These are phyloP conservation scores for Kryphioiulus occultus DNA, from an alignment of 2,888 invertebrate species.

Conservation along the genomic window DNA sequence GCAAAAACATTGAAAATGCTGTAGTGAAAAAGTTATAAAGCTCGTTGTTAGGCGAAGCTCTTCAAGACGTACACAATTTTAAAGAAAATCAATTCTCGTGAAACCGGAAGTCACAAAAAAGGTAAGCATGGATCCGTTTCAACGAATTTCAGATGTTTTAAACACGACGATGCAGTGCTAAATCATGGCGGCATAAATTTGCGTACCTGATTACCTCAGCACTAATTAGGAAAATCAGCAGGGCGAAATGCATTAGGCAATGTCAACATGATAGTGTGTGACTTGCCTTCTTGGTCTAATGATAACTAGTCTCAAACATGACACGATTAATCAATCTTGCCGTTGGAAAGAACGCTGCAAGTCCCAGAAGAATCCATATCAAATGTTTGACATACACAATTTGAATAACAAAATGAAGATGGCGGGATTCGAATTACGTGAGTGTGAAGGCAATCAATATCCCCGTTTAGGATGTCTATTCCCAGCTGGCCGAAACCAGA, in stretches of 20 bases:
- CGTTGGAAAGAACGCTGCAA: background rate
- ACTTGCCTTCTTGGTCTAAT: background rate
- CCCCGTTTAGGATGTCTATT: background rate
- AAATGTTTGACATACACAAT: constrained; percentile 7
- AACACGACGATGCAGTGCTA: background rate
- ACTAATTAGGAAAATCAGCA: constrained; percentile 25
- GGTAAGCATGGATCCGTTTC: background rate
- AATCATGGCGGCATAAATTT: background rate
- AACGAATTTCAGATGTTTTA: background rate
- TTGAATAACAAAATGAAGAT: constrained; percentile 19
- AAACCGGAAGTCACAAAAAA: too few species aligned
- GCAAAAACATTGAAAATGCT: too few species aligned
- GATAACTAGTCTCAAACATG: background rate
- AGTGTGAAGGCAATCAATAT: background rate
- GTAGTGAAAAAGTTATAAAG: too few species aligned
- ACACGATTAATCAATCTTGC: background rate
- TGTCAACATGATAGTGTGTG: background rate
- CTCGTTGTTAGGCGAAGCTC: too few species aligned
- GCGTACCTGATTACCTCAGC: background rate
- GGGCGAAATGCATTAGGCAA: background rate
- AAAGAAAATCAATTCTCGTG: too few species aligned
- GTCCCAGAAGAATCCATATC: background rate
- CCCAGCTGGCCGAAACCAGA: background rate
- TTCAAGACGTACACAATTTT: too few species aligned
- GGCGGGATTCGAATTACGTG: background rate